Evolutionary conservation across 2,888 invertebrate genomes (phyloP), one percentile per base, ranked within the genome.

Genomic region (Encarsia formosa): DNA sequence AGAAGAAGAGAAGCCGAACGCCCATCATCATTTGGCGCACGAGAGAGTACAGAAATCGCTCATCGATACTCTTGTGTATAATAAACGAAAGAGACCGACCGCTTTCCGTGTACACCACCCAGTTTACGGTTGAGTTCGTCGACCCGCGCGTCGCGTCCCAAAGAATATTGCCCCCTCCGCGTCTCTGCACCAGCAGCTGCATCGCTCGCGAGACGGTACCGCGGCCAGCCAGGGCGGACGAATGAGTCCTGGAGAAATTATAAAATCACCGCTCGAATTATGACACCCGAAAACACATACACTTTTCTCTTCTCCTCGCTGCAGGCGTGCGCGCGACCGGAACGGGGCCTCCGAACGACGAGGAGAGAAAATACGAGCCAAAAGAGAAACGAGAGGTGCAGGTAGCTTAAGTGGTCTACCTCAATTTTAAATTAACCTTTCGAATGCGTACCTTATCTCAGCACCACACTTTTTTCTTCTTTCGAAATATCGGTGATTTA

Each of bases 211-310:
- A n/a, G n/a, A 34, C 35, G 35, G n/a, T 5, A 26, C 8, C 6
- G 26, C 8, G 26, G 26, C 26, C 8, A 26, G 26, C 8, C 8
- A 11, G 26, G 11, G 26, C 8, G 11, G 26, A 11, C 26, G 26
- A 6, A 26, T 15, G 59, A 49, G 46, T 56, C 55, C 54, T 41
- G 58, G 57, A 59, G 56, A 62, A 65, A 65, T 65, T 64, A 63
- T 64, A 64, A 65, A 64, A 64, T 63, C 59, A 56, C 55, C 52
- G 35, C 39, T 52, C 42, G 42, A 49, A 60, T 64, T 64, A 62
- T 60, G 61, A 62, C 60, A 63, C 59, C 40, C 53, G 37, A 49
- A 40, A 49, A 44, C 23, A 20, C 16, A n/a, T n/a, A n/a, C 34
- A 38, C 18, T 18, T 32, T 11, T 19, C 19, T 16, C 22, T 6